These are phyloP conservation scores for Callyntrura sp. DNA, from an alignment of 2,888 invertebrate genomes.

Conservation along the genomic window DNA sequence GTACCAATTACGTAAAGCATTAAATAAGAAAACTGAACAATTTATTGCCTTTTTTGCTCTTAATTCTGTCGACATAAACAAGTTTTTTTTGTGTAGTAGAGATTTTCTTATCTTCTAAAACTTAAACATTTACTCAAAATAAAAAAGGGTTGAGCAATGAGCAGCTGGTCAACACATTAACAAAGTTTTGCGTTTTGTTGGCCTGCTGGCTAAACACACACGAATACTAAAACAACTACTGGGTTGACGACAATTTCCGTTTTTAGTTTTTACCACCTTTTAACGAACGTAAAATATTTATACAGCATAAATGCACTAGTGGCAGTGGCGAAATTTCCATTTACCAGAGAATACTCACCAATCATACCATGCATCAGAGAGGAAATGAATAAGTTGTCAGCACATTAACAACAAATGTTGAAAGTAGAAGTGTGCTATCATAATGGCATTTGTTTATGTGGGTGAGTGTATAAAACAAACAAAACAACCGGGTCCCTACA, in stretches of 20 bases:
- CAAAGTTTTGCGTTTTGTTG: background rate
- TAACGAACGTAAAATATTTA: conserved; percentile 9
- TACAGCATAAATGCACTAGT: background rate
- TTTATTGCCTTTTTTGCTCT: background rate
- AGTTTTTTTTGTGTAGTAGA: background rate
- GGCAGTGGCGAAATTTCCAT: background rate
- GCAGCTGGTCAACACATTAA: conserved; percentile 29
- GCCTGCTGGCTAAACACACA: background rate
- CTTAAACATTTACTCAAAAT: background rate
- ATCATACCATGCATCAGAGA: background rate
- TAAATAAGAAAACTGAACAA: background rate
- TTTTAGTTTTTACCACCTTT: conserved; percentile 16
- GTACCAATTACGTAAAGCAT: background rate
- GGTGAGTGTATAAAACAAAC: background rate
- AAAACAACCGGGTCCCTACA: too few relatives aligned
- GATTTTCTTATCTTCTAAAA: background rate
- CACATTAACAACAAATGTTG: conserved; percentile 26
- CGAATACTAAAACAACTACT: conserved; percentile 1
- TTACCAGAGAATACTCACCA: background rate
- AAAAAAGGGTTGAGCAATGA: conserved; percentile 5
- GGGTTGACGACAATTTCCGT: conserved; percentile 19
- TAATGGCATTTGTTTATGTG: background rate
- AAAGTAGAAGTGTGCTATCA: background rate
- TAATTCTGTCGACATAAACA: background rate
- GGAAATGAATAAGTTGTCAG: conserved; percentile 2